Conservation (phyloP, 2,888 invertebrate species). For the Arge pagana region DNA sequence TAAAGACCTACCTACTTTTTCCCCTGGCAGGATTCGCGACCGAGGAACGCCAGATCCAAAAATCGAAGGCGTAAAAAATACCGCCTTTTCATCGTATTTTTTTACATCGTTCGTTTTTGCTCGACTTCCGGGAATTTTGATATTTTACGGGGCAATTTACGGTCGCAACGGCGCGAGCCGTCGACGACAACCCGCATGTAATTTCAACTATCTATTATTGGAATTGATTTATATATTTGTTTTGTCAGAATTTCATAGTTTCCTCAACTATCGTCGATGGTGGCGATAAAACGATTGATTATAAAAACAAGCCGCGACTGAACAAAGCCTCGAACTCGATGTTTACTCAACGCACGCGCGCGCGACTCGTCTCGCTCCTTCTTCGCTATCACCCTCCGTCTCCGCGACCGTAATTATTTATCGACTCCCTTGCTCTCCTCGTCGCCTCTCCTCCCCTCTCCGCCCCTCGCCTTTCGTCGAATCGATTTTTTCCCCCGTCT, state of each 20-base stretch:
- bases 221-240: slow-evolving; percentile 40
- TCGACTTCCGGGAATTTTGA: too few species aligned
- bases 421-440: not conserved
- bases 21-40: too few species aligned
- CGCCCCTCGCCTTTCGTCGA: not conserved
- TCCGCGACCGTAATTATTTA: slow-evolving; percentile 24
- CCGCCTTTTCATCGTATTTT: too few species aligned
- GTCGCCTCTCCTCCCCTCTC: not conserved
- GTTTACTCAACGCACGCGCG: slow-evolving; percentile 8
- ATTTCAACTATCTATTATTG: slow-evolving; percentile 47
- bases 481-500: too few species aligned
- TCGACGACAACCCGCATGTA: too few species aligned
- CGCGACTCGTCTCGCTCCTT: not conserved
- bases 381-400: slow-evolving; percentile 25
- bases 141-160: too few species aligned
- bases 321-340: slow-evolving; percentile 1
- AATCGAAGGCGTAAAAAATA: too few species aligned
- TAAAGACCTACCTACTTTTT: too few species aligned
- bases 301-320: slow-evolving; percentile 8
- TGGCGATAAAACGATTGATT: slow-evolving; percentile 12
- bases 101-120: too few species aligned
- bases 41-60: too few species aligned
- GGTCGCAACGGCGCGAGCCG: too few species aligned
- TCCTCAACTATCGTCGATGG: slow-evolving; percentile 14
- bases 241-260: slow-evolving; percentile 33